Evolutionary conservation across 2,888 invertebrate genomes (phyloP).

Genomic region (Plebejus melissa): DNA sequence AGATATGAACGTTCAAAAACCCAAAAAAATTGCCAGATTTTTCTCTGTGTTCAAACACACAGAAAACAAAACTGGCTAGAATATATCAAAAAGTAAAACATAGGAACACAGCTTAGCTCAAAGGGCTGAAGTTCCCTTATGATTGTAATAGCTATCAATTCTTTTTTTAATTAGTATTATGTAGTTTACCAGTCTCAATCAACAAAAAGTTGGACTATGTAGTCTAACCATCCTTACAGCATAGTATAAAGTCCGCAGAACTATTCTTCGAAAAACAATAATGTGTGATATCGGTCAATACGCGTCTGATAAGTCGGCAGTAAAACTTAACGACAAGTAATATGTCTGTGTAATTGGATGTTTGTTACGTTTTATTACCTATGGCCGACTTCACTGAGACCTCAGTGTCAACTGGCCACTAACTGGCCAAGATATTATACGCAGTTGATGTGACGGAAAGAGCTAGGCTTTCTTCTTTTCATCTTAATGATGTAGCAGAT

Average conservation of each 20-base stretch:
- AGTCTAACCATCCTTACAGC: not conserved
- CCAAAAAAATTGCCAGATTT: too few relatives aligned
- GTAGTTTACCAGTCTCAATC: too few relatives aligned
- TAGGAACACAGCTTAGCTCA: too few relatives aligned
- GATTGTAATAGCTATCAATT: too few relatives aligned
- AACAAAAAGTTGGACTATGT: too few relatives aligned
- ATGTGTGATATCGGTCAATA: not conserved
- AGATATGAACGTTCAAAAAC: too few relatives aligned
- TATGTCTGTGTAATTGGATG: conserved; percentile 1
- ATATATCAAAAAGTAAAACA: too few relatives aligned
- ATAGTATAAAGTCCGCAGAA: not conserved
- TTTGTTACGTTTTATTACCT: conserved; percentile 8
- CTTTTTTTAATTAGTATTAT: too few relatives aligned
- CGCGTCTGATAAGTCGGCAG: not conserved
- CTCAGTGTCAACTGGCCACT: not conserved
- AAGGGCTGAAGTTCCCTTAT: too few relatives aligned
- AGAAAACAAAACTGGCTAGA: too few relatives aligned
- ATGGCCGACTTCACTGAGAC: not conserved
- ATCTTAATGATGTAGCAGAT: too few relatives aligned
- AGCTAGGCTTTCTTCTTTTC: not conserved
- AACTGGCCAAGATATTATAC: not conserved
- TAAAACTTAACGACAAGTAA: not conserved
- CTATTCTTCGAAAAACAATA: not conserved
- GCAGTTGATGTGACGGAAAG: not conserved
- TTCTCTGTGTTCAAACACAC: too few relatives aligned